Evolutionary conservation across 2,113 vertebrate genomes (phyloP).

Genomic region (Oplegnathus fasciatus): DNA sequence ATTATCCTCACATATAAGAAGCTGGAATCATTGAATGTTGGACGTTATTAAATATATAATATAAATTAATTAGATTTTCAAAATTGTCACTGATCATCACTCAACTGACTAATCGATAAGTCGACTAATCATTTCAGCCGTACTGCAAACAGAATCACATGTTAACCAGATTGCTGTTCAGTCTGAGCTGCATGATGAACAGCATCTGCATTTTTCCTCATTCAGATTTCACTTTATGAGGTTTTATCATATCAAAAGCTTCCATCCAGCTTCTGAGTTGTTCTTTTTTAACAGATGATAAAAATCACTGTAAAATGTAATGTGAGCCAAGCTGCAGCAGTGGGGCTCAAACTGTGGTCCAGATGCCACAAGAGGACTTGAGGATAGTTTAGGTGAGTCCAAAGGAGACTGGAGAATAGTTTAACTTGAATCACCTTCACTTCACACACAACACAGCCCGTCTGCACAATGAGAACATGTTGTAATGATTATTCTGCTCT

Average conservation of each 20-base stretch:
- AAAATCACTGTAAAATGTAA: not conserved
- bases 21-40: not conserved
- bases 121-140: not conserved
- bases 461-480: not conserved
- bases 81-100: not conserved
- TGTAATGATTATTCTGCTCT: not conserved
- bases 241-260: too few relatives aligned
- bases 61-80: not conserved
- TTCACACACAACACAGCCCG: not conserved
- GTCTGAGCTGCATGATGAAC: not conserved
- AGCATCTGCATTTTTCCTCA: not conserved
- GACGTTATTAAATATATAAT: not conserved
- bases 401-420: not conserved
- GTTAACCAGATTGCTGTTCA: not conserved
- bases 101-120: not conserved
- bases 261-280: not conserved
- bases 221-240: not conserved
- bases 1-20: not conserved
- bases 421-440: not conserved
- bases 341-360: constrained; percentile 21
- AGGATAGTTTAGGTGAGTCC: not conserved
- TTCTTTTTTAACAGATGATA: not conserved
- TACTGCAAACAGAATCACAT: not conserved
- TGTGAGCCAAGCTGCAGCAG: constrained; percentile 23
- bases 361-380: not conserved